phyloP scores from a whole-genome alignment of 2,888 invertebrate species.

The Epicampocera succincta region DNA sequence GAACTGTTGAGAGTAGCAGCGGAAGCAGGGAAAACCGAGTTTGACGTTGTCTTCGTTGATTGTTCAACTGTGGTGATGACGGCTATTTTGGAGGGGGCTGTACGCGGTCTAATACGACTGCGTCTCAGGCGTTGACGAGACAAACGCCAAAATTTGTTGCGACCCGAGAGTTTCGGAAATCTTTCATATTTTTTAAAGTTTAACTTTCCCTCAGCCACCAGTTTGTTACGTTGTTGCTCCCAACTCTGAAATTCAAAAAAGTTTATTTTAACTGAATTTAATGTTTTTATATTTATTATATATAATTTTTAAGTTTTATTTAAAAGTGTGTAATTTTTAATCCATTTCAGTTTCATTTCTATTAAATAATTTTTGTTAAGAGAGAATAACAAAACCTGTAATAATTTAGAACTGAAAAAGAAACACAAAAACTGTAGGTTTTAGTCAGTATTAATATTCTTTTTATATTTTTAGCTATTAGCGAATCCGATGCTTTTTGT shows the following conservation, averaged over 20 bases:
- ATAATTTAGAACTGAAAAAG: too few species aligned
- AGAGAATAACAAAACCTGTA: too few species aligned
- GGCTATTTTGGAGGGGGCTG: constrained; percentile 74
- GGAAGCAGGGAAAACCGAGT: constrained; percentile 12
- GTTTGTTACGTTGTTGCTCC: constrained; percentile 72
- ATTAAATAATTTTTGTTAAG: too few species aligned
- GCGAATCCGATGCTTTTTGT: too few species aligned
- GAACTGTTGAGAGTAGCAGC: constrained; percentile 3
- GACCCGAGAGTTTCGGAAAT: constrained; percentile 69
- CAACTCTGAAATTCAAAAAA: constrained; percentile 70
- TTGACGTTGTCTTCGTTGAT: neutral
- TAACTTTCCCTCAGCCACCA: constrained; percentile 72
- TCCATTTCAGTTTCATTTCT: too few species aligned
- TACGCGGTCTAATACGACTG: constrained; percentile 71
- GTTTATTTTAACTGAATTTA: too few species aligned
- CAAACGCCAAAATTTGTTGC: constrained; percentile 71
- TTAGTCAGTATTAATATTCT: too few species aligned
- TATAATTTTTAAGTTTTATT: too few species aligned
- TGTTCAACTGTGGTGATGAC: constrained; percentile 30
- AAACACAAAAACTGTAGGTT: too few species aligned
- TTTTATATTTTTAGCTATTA: too few species aligned
- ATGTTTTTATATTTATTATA: too few species aligned
- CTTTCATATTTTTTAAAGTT: constrained; percentile 73
- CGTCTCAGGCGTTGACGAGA: constrained; percentile 60
- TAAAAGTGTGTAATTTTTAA: too few species aligned